Evolutionary conservation across 2,888 invertebrate genomes (phyloP), one percentile per base, ranked within the genome.

Genomic region (Drosophila cognata): DNA sequence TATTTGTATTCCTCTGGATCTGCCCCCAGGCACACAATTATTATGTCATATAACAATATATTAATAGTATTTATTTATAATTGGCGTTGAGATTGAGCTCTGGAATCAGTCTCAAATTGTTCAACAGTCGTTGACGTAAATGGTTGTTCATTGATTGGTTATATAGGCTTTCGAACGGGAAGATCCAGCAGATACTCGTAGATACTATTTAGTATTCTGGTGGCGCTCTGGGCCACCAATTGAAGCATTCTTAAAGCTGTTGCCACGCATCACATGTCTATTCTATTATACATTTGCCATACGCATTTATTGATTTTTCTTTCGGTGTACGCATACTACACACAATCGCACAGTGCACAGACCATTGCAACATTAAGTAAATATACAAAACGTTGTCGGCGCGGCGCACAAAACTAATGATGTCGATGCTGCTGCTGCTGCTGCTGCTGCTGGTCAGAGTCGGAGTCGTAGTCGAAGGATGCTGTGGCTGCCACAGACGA

Each of bases 321-420:
- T 38, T 18, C 56, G 13, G 46, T 46, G 46, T 46, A 57, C 31
- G 31, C 21, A 52, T 7, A 13, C 28, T 16, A 57, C 21, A 57
- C 29, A 38, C 28, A 56, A 16, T 57, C 57, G 38, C 53, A 58
- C 36, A 58, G 59, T 63, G 69, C 70, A 74, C 53, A 82, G 85
- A 68, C 82, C 84, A 85, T 75, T 90, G 91, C 91, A 87, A 87
- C 90, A 87, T 87, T 87, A 90, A 87, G 87, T 87, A 87, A 87
- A 91, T 90, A 87, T 87, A 87, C 87, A 87, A 87, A 87, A 87
- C 89, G 87, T 90, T 87, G 87, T 90, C 91, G 91, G 85, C 88
- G 74, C 91, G 78, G 89, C 81, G 91, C 91, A 90, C 90, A 91
- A 91, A 91, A 91, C 91, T 87, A 87, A 87, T 87, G 87, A 87